Conservation (phyloP, 2,888 invertebrate species). For the Minunthozetes semirufus region DNA sequence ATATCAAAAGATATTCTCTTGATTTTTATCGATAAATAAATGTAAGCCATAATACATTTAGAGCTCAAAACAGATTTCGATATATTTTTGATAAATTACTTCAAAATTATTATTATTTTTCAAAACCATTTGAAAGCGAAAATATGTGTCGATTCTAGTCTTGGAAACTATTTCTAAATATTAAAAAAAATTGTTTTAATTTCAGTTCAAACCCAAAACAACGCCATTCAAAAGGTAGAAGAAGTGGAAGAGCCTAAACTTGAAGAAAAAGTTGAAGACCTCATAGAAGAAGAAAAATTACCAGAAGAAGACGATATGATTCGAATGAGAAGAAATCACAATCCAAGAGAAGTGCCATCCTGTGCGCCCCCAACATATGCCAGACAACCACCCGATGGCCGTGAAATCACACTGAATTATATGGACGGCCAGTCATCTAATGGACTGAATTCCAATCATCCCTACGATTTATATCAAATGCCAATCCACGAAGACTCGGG, state of each 20-base stretch:
- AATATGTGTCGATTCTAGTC: background rate
- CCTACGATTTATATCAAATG: background rate
- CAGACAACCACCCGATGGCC: conserved; percentile 71
- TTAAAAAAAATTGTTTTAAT: background rate
- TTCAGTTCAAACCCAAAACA: background rate
- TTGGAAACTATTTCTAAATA: background rate
- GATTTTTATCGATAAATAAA: background rate
- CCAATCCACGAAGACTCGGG: conserved; percentile 39
- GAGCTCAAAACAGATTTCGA: background rate
- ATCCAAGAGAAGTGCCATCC: background rate
- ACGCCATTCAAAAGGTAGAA: background rate
- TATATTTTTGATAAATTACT: background rate
- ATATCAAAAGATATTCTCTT: background rate
- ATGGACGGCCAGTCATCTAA: background rate
- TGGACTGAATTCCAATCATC: background rate
- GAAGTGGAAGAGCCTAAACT: background rate
- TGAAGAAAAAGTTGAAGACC: background rate
- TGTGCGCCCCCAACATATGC: conserved; percentile 52
- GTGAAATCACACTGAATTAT: conserved; percentile 52
- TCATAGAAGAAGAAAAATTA: background rate
- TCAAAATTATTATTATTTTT: no score
- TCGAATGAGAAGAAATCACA: background rate
- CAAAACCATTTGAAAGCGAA: background rate
- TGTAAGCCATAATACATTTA: background rate
- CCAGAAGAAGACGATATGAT: background rate